phyloP scores from a whole-genome alignment of 2,797 vertebrate genomes.

The Parotocinclus haroldoi region DNA sequence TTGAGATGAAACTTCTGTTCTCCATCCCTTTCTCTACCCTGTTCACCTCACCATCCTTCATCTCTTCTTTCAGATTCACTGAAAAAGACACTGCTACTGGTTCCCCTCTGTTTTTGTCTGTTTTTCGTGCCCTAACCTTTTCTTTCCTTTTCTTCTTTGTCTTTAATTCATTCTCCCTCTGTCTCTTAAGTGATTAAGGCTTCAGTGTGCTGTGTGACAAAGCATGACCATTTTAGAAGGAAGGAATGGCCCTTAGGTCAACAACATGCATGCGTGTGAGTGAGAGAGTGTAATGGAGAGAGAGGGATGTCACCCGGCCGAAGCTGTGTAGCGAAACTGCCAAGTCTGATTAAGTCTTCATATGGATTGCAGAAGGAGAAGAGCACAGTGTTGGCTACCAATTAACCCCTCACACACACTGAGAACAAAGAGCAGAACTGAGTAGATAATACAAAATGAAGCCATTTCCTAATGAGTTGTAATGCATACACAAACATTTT shows the following conservation, averaged over 20 bases:
- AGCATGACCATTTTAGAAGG: neutral
- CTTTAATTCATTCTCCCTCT: neutral
- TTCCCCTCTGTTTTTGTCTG: neutral
- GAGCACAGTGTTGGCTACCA: constrained; percentile 28
- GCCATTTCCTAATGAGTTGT: neutral
- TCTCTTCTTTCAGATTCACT: constrained; percentile 22
- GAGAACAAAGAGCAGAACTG: constrained; percentile 8
- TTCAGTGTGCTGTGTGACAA: constrained; percentile 14
- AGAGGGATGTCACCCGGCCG: neutral
- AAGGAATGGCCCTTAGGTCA: constrained; percentile 13
- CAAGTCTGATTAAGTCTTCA: constrained; percentile 41
- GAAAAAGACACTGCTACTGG: constrained; percentile 13
- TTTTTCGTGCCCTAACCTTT: neutral
- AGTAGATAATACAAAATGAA: constrained; percentile 3
- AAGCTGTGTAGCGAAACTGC: constrained; percentile 17
- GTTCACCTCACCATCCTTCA: constrained; percentile 36
- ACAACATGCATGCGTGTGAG: constrained; percentile 10
- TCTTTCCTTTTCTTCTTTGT: neutral
- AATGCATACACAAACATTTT: constrained; percentile 5
- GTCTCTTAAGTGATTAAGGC: constrained; percentile 29
- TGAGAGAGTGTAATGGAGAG: neutral
- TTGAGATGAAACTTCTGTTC: constrained; percentile 36
- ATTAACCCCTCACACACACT: constrained; percentile 17
- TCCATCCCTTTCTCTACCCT: constrained; percentile 37
- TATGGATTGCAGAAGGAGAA: constrained; percentile 35